Evolutionary conservation across 1,140 invertebrate genomes (phyloP), one percentile per base, ranked within the genome.

Genomic region (Alviniconcha marisindica): DNA sequence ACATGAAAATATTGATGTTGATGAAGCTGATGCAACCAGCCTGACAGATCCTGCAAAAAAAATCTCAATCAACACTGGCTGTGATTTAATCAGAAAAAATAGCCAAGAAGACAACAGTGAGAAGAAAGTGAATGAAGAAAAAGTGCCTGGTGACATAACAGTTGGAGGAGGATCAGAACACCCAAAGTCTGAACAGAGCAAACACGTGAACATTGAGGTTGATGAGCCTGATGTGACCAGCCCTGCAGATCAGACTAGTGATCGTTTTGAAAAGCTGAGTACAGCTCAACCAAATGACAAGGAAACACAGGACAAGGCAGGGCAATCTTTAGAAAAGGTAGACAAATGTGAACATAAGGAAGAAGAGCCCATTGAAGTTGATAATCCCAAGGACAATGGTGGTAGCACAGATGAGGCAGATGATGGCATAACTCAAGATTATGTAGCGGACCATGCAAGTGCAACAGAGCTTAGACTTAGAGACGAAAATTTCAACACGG

Each of bases 361-460:
- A 51, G 76, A 77, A 12, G 76, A 77, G 15, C 15, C 33, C 28
- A 77, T 44, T 31, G 76, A 54, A 77, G 40, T 44, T 51, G 76
- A 54, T 51, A 40, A 77, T 12, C 28, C 24, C 24, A 77, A 40
- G 14, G 42, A 54, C 4, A n/a, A 73, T 73, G 77, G 33, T 4
- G 77, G 31, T 12, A 36, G 1, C 0, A 38, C 24, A 54, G 33
- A 78, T 48, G 18, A 56, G 33, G n/a, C 14, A 0, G n/a, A 78
- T 31, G 14, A 56, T 31, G 77, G 24, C 24, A 24, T 12, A 31
- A 63, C 60, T 31, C 60, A 63, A 31, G 60, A 63, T 4, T 63
- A 63, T 63, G 21, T 24, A 4, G 5, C 24, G 10, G 28, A 63
- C 7, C 7, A 10, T 63, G 60, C 21, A 5, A n/a, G n/a, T n/a